These are phyloP conservation scores for Pemphigus obesinymphae DNA, from an alignment of 1,140 invertebrate genomes.

Conservation along the genomic window DNA sequence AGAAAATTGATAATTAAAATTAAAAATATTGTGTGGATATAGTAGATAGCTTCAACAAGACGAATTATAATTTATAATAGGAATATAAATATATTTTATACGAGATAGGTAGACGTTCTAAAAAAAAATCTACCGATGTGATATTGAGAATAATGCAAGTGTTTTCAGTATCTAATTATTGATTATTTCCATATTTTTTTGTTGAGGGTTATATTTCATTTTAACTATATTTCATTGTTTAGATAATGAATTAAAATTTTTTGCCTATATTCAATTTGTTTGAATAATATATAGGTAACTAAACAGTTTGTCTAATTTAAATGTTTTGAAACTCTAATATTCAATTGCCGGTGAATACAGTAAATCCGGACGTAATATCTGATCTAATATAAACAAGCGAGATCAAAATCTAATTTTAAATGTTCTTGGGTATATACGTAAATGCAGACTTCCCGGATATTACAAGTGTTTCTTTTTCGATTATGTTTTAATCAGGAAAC, in stretches of 20 bases:
- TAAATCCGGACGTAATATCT: background rate
- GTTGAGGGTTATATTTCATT: background rate
- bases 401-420: constrained; percentile 33
- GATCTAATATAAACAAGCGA: background rate
- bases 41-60: background rate
- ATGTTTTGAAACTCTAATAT: background rate
- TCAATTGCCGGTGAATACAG: background rate
- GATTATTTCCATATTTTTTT: background rate
- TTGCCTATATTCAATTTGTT: background rate
- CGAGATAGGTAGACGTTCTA: too few species aligned
- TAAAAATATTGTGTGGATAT: background rate
- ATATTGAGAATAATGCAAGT: background rate
- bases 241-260: background rate
- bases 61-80: background rate
- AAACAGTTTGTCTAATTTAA: too few species aligned
- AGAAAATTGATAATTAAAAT: background rate
- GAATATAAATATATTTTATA: too few species aligned
- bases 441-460: background rate
- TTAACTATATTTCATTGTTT: background rate
- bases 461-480: background rate
- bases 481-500: constrained; percentile 14
- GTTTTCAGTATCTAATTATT: background rate
- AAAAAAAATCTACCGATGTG: background rate
- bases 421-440: background rate
- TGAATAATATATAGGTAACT: background rate